Evolutionary conservation across 2,888 invertebrate genomes (phyloP), one percentile per base, ranked within the genome.

Genomic region (Fragum sueziense): DNA sequence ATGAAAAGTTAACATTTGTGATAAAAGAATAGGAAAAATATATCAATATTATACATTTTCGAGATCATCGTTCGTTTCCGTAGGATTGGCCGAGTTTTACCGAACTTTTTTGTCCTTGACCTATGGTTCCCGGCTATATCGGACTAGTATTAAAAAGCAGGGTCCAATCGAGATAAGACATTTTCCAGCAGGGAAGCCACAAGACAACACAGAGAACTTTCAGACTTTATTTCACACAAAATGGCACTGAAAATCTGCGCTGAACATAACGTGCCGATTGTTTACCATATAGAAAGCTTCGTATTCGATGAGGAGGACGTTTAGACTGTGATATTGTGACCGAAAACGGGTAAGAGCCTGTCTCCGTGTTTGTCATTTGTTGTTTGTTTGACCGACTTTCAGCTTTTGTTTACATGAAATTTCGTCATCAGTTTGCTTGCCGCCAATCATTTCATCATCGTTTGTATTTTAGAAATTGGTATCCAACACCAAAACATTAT

Each of bases 231-330:
- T n/a, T 33, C 41, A 65, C 37, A 65, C 9, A 70, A 77, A 33
- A 79, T 79, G 79, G 79, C 74, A 27, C 29, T 79, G 3, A 79
- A 79, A 70, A 79, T 70, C n/a, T 68, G 65, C 59, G 79, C 52
- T 37, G 59, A 71, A 67, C 74, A 74, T 27, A 79, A 79, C 31
- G 74, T 79, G 27, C 74, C 74, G 20, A 79, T 79, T 33, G 22
- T 47, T 17, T 79, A 79, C 20, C 79, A 74, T 74, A 74, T 57
- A 54, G 74, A 41, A 41, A 41, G 59, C 14, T 29, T 33, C 6
- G n/a, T 11, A 25, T 57, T 57, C 25, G 57, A 27, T 22, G 27
- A 9, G n/a, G 57, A 57, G 14, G 57, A 27, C 9, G 57, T 57
- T 61, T 61, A 61, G n/a, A 61, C 29, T 25, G 61, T 33, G 61